Base-by-base conservation (phyloP, 2,797 vertebrate genomes). In the Ataeniobius toweri region DNA sequence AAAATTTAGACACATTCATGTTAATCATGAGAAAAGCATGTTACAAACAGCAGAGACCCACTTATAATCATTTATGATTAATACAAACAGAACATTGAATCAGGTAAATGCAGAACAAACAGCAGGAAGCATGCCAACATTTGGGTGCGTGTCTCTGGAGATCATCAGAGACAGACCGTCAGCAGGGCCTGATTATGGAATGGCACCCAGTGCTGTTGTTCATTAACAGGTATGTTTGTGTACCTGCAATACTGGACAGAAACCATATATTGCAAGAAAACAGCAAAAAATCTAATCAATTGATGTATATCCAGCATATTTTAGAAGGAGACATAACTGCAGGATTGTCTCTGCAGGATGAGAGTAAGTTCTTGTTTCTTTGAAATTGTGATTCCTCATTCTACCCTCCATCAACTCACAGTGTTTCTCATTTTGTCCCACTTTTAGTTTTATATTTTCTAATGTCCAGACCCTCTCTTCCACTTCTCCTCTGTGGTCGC, bases 101-200 rank as follows among this genome's bases (percentile, higher is more conserved):
- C 79, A 84, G 83, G 48, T 74, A 74, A 80, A 80, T 69, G 80
- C 46, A 59, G 53, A 79, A 55, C 77, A 73, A 75, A 70, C 79
- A 79, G 53, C 81, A 80, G 80, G 73, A 88, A 82, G 73, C 81
- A 83, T 46, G 56, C 41, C 70, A 76, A 78, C 77, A 85, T 76
- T 82, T 82, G 71, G 82, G 71, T 16, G 7, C 85, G 82, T 84
- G 80, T 76, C 77, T 88, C 82, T 93, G 85, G 51, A 71, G 91
- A 89, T 91, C 86, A 91, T 94, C 91, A 91, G 83, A 85, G 72
- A 83, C 82, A 85, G 80, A 92, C 80, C 55, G 84, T 88, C 84
- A 84, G 86, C 80, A 79, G 86, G 85, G 86, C 79, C 86, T 84
- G 80, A 89, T 87, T 90, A 94, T 91, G 72, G 85, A 81, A 83